Evolutionary conservation across 2,888 invertebrate genomes (phyloP).

Genomic region (Sarcophaga carnaria): DNA sequence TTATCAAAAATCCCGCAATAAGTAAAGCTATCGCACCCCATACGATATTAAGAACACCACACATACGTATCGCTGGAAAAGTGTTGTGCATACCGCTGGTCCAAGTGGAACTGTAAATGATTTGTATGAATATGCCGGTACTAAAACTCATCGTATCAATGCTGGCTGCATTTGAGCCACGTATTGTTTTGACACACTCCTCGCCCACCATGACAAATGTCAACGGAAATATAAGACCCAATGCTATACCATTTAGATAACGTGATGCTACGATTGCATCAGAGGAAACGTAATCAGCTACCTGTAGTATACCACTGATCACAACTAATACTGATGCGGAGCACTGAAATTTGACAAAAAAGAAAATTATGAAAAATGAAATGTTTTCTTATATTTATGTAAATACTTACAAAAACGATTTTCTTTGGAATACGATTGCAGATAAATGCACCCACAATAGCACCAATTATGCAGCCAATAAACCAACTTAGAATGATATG

Average conservation of each 20-base stretch:
- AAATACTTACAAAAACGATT: constrained; percentile 72
- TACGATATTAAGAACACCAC: constrained; percentile 72
- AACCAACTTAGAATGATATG: constrained; percentile 76
- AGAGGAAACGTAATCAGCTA: constrained; percentile 59
- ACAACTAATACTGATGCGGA: constrained; percentile 72
- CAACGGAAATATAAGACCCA: constrained; percentile 76
- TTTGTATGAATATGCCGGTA: constrained; percentile 74
- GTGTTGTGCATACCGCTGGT: background rate
- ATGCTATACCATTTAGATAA: constrained; percentile 78
- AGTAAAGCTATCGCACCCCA: constrained; percentile 72
- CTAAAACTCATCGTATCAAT: constrained; percentile 72
- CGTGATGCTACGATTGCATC: constrained; percentile 70
- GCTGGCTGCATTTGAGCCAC: constrained; percentile 71
- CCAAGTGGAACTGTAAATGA: constrained; percentile 63
- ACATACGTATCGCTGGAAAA: constrained; percentile 68
- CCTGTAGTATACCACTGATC: constrained; percentile 74
- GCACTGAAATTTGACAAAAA: constrained; percentile 66
- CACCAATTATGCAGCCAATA: constrained; percentile 77
- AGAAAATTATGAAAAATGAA: background rate
- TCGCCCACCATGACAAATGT: constrained; percentile 76
- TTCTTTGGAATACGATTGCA: constrained; percentile 75
- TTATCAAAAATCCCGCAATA: constrained; percentile 63
- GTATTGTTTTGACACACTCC: constrained; percentile 70
- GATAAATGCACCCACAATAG: constrained; percentile 70
- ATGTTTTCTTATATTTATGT: background rate